Percentiles rank a stretch among this genome's conserved stretches.
These are phyloP conservation scores for Scaptomyza hsui DNA, from an alignment of 1,140 invertebrate genomes.

Conservation along the genomic window DNA sequence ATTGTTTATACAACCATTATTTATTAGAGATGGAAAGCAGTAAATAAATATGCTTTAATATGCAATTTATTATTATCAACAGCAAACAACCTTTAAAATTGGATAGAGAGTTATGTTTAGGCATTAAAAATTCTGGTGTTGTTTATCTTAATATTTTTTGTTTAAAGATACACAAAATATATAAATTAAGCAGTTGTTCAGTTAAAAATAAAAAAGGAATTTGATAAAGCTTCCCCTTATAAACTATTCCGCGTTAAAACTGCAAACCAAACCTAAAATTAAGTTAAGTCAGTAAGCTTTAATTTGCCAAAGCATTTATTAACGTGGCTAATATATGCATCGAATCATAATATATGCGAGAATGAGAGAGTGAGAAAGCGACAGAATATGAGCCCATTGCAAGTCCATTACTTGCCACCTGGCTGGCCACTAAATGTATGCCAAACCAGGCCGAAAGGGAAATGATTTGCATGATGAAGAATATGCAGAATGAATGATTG, in stretches of 20 bases:
- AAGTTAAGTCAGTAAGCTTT: background rate
- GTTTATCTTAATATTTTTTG: too few species aligned
- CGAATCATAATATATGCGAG: conserved; percentile 22
- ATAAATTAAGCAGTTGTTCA: too few species aligned
- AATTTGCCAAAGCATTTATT: background rate
- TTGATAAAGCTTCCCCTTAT: too few species aligned
- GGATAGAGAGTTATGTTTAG: too few species aligned
- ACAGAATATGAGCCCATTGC: conserved; percentile 26
- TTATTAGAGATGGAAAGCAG: too few species aligned
- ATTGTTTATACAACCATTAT: background rate
- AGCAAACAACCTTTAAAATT: too few species aligned
- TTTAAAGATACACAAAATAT: too few species aligned
- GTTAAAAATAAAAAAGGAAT: too few species aligned
- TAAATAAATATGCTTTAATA: too few species aligned
- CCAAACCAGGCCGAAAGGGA: conserved; percentile 10
- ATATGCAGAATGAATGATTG: conserved; percentile 25
- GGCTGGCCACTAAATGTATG: conserved; percentile 22
- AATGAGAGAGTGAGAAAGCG: background rate
- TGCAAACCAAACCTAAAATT: background rate
- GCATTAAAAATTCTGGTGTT: too few species aligned
- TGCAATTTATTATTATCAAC: too few species aligned
- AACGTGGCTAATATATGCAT: background rate
- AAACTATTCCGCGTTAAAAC: too few species aligned
- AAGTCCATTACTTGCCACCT: conserved; percentile 42
- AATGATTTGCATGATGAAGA: conserved; percentile 47